These are phyloP conservation scores for Stramonita haemastoma DNA, from an alignment of 2,888 invertebrate genomes.

Conservation along the genomic window DNA sequence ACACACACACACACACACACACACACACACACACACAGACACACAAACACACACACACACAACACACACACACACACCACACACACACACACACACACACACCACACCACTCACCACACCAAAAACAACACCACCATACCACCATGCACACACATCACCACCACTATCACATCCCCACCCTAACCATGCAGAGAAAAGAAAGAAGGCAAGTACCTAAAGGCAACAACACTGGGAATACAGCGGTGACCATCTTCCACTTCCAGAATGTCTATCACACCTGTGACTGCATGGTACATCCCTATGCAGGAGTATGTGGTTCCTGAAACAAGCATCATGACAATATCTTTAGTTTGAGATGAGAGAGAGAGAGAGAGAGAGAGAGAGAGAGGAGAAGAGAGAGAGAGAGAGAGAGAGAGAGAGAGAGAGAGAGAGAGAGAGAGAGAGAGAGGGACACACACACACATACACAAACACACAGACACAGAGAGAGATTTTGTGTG, in stretches of 20 bases:
- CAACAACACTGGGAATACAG: constrained; percentile 80
- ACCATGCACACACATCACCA: no score
- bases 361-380: background rate
- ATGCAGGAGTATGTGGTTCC: constrained; percentile 80
- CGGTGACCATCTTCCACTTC: constrained; percentile 76
- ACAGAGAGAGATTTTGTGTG: no score
- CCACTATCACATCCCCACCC: no score
- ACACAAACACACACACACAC: no score
- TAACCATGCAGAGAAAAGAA: no score
- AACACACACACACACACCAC: no score
- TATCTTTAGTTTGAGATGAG: background rate
- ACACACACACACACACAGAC: no score
- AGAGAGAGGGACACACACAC: background rate
- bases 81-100: no score
- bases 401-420: constrained; percentile 16
- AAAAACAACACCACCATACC: no score
- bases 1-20: no score
- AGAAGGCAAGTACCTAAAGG: constrained; percentile 70
- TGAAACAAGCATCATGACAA: constrained; percentile 44
- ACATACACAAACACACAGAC: no score
- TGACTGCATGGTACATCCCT: constrained; percentile 79
- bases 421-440: constrained; percentile 20
- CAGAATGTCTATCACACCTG: constrained; percentile 77
- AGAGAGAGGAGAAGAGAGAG: constrained; percentile 9
- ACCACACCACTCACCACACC: no score